These are phyloP conservation scores for Microcebus griseorufus DNA, from an alignment of 2,113 vertebrate species.

Conservation along the genomic window DNA sequence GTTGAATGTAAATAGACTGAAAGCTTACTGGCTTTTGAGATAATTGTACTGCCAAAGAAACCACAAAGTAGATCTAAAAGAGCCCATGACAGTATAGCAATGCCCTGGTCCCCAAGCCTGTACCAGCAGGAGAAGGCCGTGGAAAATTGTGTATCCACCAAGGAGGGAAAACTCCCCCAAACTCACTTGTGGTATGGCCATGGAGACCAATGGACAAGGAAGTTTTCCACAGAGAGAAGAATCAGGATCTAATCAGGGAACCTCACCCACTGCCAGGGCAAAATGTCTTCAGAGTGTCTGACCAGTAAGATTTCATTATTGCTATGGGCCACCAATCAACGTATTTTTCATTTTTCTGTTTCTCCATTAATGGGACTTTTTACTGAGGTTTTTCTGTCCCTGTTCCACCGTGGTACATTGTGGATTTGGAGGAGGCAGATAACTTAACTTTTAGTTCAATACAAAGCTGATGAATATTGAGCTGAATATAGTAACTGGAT, in stretches of 20 bases:
- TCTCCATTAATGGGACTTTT: neutral
- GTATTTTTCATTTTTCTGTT: neutral
- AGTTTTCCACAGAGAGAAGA: neutral
- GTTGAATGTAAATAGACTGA: neutral
- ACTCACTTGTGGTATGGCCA: neutral
- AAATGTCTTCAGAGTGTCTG: neutral
- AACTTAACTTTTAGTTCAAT: constrained; percentile 1
- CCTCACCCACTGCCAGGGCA: neutral
- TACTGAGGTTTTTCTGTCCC: neutral
- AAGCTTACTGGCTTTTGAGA: neutral
- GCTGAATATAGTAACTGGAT: neutral
- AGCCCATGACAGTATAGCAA: neutral
- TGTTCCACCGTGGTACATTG: neutral
- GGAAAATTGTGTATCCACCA: neutral
- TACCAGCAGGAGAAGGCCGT: neutral
- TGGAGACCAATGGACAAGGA: neutral
- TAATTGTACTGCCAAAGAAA: neutral
- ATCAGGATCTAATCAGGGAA: neutral
- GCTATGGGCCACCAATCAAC: neutral
- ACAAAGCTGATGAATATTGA: neutral
- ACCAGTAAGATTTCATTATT: neutral
- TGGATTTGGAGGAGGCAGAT: neutral
- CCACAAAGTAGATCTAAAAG: neutral
- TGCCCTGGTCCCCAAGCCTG: neutral
- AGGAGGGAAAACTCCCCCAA: neutral